These are phyloP conservation scores for Ectemnius cavifrons DNA, from an alignment of 2,888 invertebrate genomes.

Conservation along the genomic window DNA sequence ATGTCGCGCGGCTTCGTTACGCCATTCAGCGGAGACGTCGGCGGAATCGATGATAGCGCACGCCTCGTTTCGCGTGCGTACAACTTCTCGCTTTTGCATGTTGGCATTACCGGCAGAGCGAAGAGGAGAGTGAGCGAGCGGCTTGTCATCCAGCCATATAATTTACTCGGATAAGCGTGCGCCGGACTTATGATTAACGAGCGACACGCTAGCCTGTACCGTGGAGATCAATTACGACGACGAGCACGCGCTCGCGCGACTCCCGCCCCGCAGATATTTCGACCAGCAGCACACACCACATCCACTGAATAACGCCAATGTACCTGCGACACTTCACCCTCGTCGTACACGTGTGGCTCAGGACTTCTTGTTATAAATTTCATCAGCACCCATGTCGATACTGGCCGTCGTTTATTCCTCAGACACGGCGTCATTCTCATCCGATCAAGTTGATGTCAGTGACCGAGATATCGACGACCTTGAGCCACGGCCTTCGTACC, in stretches of 20 bases:
- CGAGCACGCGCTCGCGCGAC: constrained; percentile 18
- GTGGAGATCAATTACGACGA: constrained; percentile 50
- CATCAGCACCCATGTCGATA: neutral
- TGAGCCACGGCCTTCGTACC: constrained; percentile 12
- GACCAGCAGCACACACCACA: too few species aligned
- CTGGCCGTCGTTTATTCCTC: too few species aligned
- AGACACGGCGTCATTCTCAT: neutral
- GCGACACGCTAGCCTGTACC: constrained; percentile 44
- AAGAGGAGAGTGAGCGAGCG: neutral
- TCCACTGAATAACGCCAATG: too few species aligned
- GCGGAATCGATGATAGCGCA: constrained; percentile 47
- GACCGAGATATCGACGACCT: constrained; percentile 13
- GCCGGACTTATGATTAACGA: constrained; percentile 52
- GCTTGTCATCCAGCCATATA: constrained; percentile 42
- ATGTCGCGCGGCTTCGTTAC: constrained; percentile 49
- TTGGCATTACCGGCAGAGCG: neutral
- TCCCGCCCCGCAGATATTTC: too few species aligned
- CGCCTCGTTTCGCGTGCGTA: neutral
- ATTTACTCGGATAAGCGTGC: constrained; percentile 51
- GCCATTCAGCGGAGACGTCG: constrained; percentile 34
- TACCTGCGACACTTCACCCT: too few species aligned
- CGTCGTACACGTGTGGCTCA: too few species aligned
- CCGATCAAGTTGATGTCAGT: neutral
- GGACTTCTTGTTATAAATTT: neutral
- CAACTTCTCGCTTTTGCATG: constrained; percentile 9